Conservation (phyloP, 2,888 invertebrate genomes). For the Craniophora ligustri region DNA sequence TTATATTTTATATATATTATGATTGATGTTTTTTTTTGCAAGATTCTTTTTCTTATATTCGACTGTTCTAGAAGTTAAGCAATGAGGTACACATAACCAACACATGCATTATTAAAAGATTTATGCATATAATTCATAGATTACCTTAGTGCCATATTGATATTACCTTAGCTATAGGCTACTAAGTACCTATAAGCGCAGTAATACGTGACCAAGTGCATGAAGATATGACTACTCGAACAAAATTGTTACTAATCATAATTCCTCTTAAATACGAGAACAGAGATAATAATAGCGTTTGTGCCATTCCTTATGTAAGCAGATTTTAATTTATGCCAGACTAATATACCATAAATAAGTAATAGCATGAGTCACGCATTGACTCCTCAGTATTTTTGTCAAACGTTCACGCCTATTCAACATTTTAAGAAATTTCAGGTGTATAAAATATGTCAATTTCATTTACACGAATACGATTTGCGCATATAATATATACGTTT, state of each 20-base stretch:
- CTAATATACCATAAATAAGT: not conserved
- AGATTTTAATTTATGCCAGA: not conserved
- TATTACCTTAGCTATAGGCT: not conserved
- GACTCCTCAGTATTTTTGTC: not conserved
- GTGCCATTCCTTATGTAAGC: constrained; percentile 13
- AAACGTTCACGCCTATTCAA: not conserved
- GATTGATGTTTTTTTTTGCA: too few relatives aligned
- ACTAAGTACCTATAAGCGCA: not conserved
- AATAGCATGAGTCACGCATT: not conserved
- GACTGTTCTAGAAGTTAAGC: too few relatives aligned
- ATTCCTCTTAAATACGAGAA: constrained; percentile 27
- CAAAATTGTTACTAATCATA: constrained; percentile 34
- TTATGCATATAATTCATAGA: too few relatives aligned
- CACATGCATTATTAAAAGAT: too few relatives aligned
- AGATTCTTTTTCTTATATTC: too few relatives aligned
- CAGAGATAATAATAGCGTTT: constrained; percentile 8
- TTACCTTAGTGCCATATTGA: not conserved
- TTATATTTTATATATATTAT: too few relatives aligned
- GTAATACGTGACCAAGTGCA: constrained; percentile 60
- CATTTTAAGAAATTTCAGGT: not conserved
- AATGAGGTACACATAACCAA: too few relatives aligned
- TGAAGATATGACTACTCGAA: constrained; percentile 37
- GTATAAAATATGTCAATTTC: not conserved
- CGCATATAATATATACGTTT: not conserved
- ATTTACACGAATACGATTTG: too few relatives aligned